These are phyloP conservation scores for Unio delphinus DNA, from an alignment of 2,888 invertebrate genomes.

Conservation along the genomic window DNA sequence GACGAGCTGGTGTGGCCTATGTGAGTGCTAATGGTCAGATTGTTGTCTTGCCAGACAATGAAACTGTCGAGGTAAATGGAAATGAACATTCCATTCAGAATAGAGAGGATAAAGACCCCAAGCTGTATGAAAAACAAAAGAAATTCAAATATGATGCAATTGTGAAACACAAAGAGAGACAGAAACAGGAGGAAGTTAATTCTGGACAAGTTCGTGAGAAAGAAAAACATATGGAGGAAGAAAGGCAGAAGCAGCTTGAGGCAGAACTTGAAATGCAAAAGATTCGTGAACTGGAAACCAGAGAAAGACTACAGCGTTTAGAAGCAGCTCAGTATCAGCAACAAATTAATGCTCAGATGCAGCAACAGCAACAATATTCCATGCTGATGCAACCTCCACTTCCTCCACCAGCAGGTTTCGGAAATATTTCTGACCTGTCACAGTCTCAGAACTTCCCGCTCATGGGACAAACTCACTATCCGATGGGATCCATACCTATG, in stretches of 20 bases:
- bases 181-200: conserved; percentile 25
- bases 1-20: conserved; percentile 56
- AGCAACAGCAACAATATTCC: conserved; percentile 40
- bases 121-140: conserved; percentile 47
- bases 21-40: conserved; percentile 48
- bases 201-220: conserved; percentile 37
- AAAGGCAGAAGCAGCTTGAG: conserved; percentile 45
- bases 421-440: conserved; percentile 11
- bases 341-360: conserved; percentile 35
- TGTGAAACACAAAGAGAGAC: conserved; percentile 35
- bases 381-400: conserved; percentile 34
- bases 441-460: conserved; percentile 17
- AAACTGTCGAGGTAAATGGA: conserved; percentile 19
- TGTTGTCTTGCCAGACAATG: conserved; percentile 45
- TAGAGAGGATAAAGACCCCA: conserved; percentile 28
- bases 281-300: conserved; percentile 46
- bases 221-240: conserved; percentile 49
- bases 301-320: conserved; percentile 47
- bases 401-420: conserved; percentile 34
- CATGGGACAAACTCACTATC: neutral
- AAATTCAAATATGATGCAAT: conserved; percentile 44
- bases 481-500: too few species aligned
- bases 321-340: conserved; percentile 52
- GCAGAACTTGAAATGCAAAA: conserved; percentile 51
- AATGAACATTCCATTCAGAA: conserved; percentile 15